These are phyloP conservation scores for Elysia chlorotica DNA, from an alignment of 1,140 invertebrate genomes.

Conservation along the genomic window DNA sequence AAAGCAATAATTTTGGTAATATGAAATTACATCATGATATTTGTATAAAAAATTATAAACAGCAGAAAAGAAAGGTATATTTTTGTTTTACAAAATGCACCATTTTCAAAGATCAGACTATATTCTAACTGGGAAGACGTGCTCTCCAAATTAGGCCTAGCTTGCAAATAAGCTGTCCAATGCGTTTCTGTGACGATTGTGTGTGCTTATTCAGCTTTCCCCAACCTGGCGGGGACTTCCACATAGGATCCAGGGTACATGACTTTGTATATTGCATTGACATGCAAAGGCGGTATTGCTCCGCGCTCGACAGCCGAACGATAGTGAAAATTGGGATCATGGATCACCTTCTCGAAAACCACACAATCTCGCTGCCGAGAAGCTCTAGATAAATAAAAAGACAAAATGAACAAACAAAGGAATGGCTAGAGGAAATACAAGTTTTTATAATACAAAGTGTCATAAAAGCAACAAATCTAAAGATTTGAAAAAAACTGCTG, in stretches of 20 bases:
- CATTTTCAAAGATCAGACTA: no score
- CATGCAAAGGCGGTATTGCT: conserved; percentile 36
- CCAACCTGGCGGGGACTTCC: no score
- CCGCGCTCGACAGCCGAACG: conserved; percentile 36
- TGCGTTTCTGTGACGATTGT: no score
- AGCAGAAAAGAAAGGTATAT: no score
- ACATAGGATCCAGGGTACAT: conserved; percentile 52
- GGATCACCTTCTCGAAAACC: conserved; percentile 50
- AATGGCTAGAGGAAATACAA: not conserved
- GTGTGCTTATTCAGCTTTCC: no score
- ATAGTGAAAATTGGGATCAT: conserved; percentile 54
- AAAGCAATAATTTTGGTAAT: no score
- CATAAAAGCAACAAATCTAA: not conserved
- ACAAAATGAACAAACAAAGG: conserved; percentile 5
- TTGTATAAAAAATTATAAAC: no score
- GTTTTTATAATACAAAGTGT: not conserved
- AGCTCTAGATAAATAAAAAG: conserved; percentile 10
- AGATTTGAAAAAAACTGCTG: not conserved
- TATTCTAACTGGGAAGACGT: no score
- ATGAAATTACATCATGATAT: no score
- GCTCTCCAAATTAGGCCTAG: no score
- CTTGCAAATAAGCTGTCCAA: no score
- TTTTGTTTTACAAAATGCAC: no score
- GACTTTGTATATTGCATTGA: conserved; percentile 53
- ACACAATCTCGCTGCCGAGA: conserved; percentile 35